Evolutionary conservation across 2,113 vertebrate genomes (phyloP).

Genomic region (Ovis canadensis): DNA sequence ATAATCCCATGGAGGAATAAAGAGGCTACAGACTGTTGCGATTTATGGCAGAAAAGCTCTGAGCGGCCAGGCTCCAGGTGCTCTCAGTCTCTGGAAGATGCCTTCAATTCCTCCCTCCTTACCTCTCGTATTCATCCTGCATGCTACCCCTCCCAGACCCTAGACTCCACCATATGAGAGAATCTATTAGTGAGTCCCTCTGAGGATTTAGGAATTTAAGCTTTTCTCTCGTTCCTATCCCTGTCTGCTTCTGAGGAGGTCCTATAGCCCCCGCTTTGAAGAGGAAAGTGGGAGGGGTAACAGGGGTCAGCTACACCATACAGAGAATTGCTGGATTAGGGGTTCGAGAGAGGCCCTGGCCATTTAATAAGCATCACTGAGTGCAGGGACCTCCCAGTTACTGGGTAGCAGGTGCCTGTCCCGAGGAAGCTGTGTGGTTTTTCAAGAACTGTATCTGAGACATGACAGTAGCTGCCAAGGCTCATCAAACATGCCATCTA

Average conservation of each 20-base stretch:
- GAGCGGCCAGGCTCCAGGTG: not conserved
- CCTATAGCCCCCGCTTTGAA: not conserved
- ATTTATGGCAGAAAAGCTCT: not conserved
- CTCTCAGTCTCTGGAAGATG: not conserved
- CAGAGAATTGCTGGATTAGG: not conserved
- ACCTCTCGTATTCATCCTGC: not conserved
- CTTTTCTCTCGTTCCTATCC: not conserved
- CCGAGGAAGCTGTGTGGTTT: not conserved
- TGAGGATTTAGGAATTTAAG: not conserved
- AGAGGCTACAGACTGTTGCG: not conserved
- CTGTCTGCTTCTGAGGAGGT: not conserved
- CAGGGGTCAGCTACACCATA: not conserved
- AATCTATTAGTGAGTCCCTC: not conserved
- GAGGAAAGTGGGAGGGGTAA: not conserved
- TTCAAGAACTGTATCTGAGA: slow-evolving; percentile 46
- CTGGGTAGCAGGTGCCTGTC: not conserved
- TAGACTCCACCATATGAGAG: not conserved
- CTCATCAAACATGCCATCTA: slow-evolving; percentile 57
- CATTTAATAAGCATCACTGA: not conserved
- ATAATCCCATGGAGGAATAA: not conserved
- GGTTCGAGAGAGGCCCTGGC: not conserved
- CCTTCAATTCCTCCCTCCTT: not conserved
- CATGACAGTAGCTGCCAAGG: slow-evolving; percentile 50
- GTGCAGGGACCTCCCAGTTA: not conserved
- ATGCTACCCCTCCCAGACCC: not conserved